A percentile compares a stretch with the other conserved stretches of the same genome.
phyloP scores from a whole-genome alignment of 2,888 invertebrate species.

The Biston stratarius region DNA sequence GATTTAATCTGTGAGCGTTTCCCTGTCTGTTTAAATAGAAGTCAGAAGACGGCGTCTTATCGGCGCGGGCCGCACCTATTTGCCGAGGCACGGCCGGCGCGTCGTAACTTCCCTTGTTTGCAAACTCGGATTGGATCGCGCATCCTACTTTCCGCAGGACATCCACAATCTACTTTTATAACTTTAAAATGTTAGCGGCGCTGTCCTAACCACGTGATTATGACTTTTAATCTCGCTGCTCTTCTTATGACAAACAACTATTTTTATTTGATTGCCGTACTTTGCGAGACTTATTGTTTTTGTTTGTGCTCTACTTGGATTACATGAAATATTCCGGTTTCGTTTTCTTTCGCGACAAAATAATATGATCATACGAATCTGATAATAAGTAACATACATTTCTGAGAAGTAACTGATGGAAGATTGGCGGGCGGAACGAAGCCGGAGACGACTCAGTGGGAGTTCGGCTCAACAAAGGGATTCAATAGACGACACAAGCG shows the following conservation, averaged over 20 bases:
- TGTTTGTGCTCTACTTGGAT: slow-evolving; percentile 40
- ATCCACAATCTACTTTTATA: slow-evolving; percentile 84
- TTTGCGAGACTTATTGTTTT: slow-evolving; percentile 46
- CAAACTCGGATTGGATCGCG: slow-evolving; percentile 85
- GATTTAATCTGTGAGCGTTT: slow-evolving; percentile 82
- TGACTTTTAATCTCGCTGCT: slow-evolving; percentile 58
- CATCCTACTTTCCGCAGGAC: slow-evolving; percentile 81
- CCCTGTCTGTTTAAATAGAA: slow-evolving; percentile 82
- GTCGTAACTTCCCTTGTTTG: slow-evolving; percentile 84
- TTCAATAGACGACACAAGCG: slow-evolving; percentile 66
- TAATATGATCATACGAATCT: background rate
- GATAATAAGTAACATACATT: slow-evolving; percentile 35
- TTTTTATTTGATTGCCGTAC: slow-evolving; percentile 43
- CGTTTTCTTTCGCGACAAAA: slow-evolving; percentile 19
- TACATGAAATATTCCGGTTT: slow-evolving; percentile 39
- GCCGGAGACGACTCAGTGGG: slow-evolving; percentile 71
- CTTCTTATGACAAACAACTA: slow-evolving; percentile 54
- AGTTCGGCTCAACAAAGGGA: slow-evolving; percentile 69
- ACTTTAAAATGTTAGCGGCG: slow-evolving; percentile 77
- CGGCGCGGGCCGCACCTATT: slow-evolving; percentile 77
- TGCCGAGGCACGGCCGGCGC: slow-evolving; percentile 69
- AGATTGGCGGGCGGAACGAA: slow-evolving; percentile 63
- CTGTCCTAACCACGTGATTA: slow-evolving; percentile 66
- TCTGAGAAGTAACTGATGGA: slow-evolving; percentile 57
- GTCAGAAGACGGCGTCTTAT: slow-evolving; percentile 81